phyloP scores from a whole-genome alignment of 1,140 invertebrate species.

The Propsilocerus akamusi region DNA sequence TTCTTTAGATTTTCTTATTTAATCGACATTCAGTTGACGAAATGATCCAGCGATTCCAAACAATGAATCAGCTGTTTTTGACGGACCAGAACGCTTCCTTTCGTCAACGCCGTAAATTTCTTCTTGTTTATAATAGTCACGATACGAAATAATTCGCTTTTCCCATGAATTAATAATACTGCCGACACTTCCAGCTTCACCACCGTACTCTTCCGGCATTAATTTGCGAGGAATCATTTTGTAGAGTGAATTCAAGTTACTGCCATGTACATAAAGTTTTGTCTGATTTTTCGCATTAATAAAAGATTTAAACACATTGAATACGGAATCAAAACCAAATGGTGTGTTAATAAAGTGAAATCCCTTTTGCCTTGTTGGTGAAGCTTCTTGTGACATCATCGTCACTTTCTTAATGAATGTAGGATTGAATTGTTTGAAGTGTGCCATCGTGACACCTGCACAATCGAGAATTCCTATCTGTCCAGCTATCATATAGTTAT shows the following conservation, averaged over 20 bases:
- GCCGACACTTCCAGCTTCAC: conserved; percentile 17
- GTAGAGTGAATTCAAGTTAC: conserved; percentile 24
- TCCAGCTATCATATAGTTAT: conserved; percentile 20
- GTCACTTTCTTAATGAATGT: conserved; percentile 24
- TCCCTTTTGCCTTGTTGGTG: conserved; percentile 12
- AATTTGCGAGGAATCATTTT: conserved; percentile 23
- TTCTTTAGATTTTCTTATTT: not conserved
- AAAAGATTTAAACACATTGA: conserved; percentile 12
- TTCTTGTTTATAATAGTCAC: conserved; percentile 20
- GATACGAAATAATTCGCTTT: not conserved
- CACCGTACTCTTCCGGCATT: conserved; percentile 27
- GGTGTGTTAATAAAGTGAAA: conserved; percentile 15
- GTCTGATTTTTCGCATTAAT: conserved; percentile 15
- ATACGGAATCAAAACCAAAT: conserved; percentile 12
- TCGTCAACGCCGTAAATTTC: conserved; percentile 32
- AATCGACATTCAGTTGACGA: conserved; percentile 12
- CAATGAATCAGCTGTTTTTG: conserved; percentile 17
- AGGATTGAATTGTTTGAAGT: conserved; percentile 23
- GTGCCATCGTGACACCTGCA: conserved; percentile 15
- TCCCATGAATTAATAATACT: conserved; percentile 13
- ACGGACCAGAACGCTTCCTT: conserved; percentile 27
- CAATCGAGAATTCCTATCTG: conserved; percentile 23
- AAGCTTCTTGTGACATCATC: conserved; percentile 22
- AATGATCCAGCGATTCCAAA: conserved; percentile 38
- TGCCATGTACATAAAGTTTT: conserved; percentile 22